Evolutionary conservation across 2,797 vertebrate genomes (phyloP), one percentile per base, ranked within the genome.

Genomic region (Hydrolagus colliei): DNA sequence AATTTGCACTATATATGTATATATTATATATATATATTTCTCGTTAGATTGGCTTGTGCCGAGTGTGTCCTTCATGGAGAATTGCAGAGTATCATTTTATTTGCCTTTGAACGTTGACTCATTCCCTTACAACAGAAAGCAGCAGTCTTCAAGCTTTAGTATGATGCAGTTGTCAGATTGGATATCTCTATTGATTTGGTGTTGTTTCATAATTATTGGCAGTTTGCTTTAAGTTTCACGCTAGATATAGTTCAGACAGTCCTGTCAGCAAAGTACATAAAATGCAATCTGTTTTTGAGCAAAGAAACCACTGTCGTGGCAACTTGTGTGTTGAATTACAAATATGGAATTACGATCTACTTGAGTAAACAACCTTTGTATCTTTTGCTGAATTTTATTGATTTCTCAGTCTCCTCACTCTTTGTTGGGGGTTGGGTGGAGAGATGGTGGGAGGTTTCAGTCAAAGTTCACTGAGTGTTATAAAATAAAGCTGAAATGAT

Each of bases 311-410:
- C 63, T 71, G 20, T 82, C n/a, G 79, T 84, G 79, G 18, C 65
- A 71, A 84, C 79, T 68, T 84, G 79, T 84, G 79, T 67, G 63
- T 84, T 16, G 79, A 84, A 84, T 84, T 41, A 71, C 16, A 84
- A 84, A 84, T 84, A 65, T 84, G 79, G 79, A 84, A 84, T 84
- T 84, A 84, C 65, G 68, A 84, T 41, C 63, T 35, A 65, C 32
- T 68, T 84, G 79, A n/a, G 79, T 67, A 84, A 84, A 84, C 79
- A 84, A 84, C 8, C 27, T 16, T 20, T 20, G 18, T 82, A 68
- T 68, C 65, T 84, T 63, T 84, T 84, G 32, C 65, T 71, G 65
- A 84, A 68, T 68, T 67, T 52, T 71, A 84, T 84, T 84, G 79
- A 84, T 84, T 84, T 71, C 32, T 41, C 65, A 41, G 79, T 20